Percentiles rank a stretch among this genome's conserved stretches.
phyloP scores from a whole-genome alignment of 2,888 invertebrate species.

The Oscheius onirici region DNA sequence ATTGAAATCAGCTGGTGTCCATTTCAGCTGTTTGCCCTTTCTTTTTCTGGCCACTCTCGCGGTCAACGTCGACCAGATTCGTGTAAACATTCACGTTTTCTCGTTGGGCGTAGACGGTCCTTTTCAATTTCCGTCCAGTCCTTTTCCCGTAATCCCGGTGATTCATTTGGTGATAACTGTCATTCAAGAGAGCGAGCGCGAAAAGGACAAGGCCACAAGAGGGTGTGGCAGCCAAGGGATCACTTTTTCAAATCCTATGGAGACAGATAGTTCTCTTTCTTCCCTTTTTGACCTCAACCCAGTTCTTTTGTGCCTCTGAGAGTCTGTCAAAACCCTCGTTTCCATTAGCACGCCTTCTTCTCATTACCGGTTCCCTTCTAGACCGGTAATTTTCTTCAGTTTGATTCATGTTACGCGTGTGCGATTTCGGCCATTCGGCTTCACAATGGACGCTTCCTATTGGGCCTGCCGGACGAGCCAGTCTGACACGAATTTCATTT shows the following conservation, averaged over 20 bases:
- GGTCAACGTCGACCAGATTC: slow-evolving; percentile 15
- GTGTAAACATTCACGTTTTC: slow-evolving; percentile 11
- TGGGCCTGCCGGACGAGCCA: too few relatives aligned
- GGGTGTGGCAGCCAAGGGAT: slow-evolving; percentile 14
- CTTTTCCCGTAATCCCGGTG: neutral
- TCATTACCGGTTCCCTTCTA: slow-evolving; percentile 9
- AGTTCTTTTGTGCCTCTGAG: slow-evolving; percentile 7
- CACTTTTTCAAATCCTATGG: neutral
- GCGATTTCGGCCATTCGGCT: too few relatives aligned
- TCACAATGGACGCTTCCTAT: too few relatives aligned
- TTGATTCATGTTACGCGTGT: too few relatives aligned
- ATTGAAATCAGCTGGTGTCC: neutral
- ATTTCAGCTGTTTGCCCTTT: neutral
- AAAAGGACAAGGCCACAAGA: slow-evolving; percentile 2
- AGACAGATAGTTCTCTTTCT: neutral
- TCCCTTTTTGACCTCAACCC: slow-evolving; percentile 13
- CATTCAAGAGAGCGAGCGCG: neutral
- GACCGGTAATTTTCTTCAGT: too few relatives aligned
- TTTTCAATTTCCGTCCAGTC: neutral
- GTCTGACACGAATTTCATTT: too few relatives aligned
- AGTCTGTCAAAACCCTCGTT: neutral
- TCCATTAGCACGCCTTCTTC: neutral
- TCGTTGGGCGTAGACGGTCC: neutral
- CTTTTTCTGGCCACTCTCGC: neutral
- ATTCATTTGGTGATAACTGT: slow-evolving; percentile 1